Base-by-base conservation (phyloP, 2,113 vertebrate genomes). In the Sylvietta virens region DNA sequence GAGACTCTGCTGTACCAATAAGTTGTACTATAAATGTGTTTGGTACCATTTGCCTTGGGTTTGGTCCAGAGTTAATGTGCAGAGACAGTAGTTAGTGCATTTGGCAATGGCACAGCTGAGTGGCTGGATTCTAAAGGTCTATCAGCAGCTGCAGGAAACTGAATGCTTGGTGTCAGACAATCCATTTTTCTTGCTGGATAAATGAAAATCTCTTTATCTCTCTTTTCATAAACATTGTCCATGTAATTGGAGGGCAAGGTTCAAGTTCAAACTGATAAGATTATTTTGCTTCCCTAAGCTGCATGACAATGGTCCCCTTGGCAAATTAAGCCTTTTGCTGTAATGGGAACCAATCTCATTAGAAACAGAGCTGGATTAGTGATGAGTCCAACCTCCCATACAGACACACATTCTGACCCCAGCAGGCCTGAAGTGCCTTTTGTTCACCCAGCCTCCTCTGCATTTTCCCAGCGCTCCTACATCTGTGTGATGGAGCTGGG, bases 291-390 rank as follows among this genome's bases (percentile, higher is more conserved):
- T 95, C 79, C 51, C 76, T 80, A 83, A 73, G 13, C 64, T 64
- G 42, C 14, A 3, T 81, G 88, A 96, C 92, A 94, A 90, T 94
- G 44, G 64, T 72, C 20, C 62, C 39, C 73, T 85, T 82, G 62
- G 81, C 78, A 95, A 92, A 97, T 93, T 88, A 91, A 96, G 71
- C 50, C 60, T 96, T 92, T 50, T 73, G 66, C 85, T n/a, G 20
- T 85, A 96, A 92, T 94, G 94, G 81, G 94, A 97, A 95, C 88
- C 76, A 71, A 54, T 92, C 90, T 96, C 88, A 88, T 96, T 94
- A 96, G 93, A 94, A 97, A 92, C 50, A 66, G 95, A 95, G 92
- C 64, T 77, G 90, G 90, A 90, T 95, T 94, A 96, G 93, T 26
- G 58, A 57, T 48, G 88, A 83, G 70, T 42, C 90, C 90, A 96